Percentiles rank a stretch among this genome's conserved stretches.
These are phyloP conservation scores for Brachymystax lenok DNA, from an alignment of 2,797 vertebrate genomes.

Conservation along the genomic window DNA sequence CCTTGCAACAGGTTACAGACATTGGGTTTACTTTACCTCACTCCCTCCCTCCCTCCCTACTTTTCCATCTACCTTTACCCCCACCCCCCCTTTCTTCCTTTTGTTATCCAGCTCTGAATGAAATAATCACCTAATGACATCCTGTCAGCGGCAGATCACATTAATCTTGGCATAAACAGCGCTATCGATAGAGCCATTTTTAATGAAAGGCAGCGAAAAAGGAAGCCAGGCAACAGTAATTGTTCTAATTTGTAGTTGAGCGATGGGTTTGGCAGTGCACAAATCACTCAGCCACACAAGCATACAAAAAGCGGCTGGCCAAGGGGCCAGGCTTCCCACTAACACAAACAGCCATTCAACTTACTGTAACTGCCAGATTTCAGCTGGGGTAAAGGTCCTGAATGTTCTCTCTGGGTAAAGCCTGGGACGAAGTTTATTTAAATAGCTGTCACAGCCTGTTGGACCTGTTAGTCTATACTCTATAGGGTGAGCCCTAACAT, in stretches of 20 bases:
- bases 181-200: conserved; percentile 63
- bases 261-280: conserved; percentile 64
- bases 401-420: conserved; percentile 49
- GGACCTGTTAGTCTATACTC: conserved; percentile 51
- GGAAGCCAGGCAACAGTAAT: conserved; percentile 52
- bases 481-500: conserved; percentile 52
- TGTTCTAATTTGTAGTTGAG: conserved; percentile 68
- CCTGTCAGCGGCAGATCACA: conserved; percentile 28
- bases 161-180: conserved; percentile 57
- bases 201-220: conserved; percentile 58
- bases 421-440: conserved; percentile 57
- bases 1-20: too few species aligned
- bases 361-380: conserved; percentile 48
- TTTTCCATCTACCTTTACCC: too few species aligned
- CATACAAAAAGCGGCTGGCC: conserved; percentile 61
- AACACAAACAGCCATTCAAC: conserved; percentile 63
- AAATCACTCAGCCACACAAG: conserved; percentile 65
- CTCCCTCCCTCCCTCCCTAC: neutral
- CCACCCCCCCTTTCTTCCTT: conserved; percentile 10
- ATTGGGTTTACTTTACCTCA: neutral
- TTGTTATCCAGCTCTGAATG: conserved; percentile 30
- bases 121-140: conserved; percentile 61
- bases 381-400: conserved; percentile 44
- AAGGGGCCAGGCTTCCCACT: conserved; percentile 21
- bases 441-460: conserved; percentile 50